Base-by-base conservation (phyloP, 2,797 vertebrate genomes). In the Dendrocincla tyrannina region DNA sequence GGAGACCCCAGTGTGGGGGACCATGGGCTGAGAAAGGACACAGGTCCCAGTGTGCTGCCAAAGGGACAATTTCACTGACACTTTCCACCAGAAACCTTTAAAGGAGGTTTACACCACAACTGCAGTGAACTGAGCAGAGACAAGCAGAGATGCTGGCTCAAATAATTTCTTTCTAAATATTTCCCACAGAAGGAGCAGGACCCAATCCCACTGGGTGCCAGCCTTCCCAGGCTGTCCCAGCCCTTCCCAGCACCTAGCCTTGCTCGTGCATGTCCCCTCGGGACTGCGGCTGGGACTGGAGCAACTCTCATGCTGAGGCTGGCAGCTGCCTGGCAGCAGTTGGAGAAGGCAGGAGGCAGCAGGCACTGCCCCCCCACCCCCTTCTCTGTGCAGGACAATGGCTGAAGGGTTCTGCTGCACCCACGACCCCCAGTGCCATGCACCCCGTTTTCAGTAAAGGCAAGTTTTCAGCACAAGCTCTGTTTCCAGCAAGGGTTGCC, bases 261-360 rank as follows among this genome's bases (percentile, higher is more conserved):
- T 32, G 27, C 42, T 69, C 13, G 1, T 9, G 9, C 25, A 5
- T 5, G 5, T 23, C 35, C 68, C 60, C 41, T 32, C 0, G 0
- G 22, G 17, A 90, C 18, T 3, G 4, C 52, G 63, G 39, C 33
- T 28, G 35, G 32, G 17, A 41, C 22, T 20, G 11, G 27, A 44
- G 55, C 9, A 56, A 72, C 32, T 30, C 33, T 11, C 0, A 0
- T 2, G 4, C 28, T 2, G 9, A 33, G 28, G 64, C n/a, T 42
- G 49, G 58, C 62, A 39, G 55, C 42, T 42, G 27, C 49, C 37
- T 2, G 4, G 66, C 32, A 59, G 58, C 1, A 3, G 50, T 56
- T 42, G 73, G 35, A 11, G 37, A 42, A 32, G 39, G 46, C 42
- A 33, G 35, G 24, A 64, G 46, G 33, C 46, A 64, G 33, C 0